Percentiles rank a stretch among this genome's conserved stretches.
Conservation (phyloP, 1,140 invertebrate genomes). For the Acromyrmex heyeri region DNA sequence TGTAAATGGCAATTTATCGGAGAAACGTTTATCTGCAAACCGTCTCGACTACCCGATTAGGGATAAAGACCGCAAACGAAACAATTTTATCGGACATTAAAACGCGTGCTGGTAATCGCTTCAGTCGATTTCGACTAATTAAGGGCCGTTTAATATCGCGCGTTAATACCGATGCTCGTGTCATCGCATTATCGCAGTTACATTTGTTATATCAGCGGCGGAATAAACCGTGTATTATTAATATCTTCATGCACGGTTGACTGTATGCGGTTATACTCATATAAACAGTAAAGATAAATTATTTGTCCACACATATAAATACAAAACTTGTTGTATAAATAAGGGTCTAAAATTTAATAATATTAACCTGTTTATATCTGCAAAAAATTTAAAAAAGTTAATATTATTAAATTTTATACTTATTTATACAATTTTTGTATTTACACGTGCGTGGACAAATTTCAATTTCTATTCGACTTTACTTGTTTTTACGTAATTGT, state of each 20-base stretch:
- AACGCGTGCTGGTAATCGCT: slow-evolving; percentile 30
- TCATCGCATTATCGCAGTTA: slow-evolving; percentile 38
- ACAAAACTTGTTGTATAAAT: not conserved
- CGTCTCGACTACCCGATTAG: slow-evolving; percentile 1
- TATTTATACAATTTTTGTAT: no score
- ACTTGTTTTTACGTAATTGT: not conserved
- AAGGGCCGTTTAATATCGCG: slow-evolving; percentile 29
- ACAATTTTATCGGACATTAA: slow-evolving; percentile 4
- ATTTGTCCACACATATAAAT: not conserved
- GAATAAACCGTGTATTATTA: slow-evolving; percentile 26
- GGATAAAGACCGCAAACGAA: slow-evolving; percentile 45
- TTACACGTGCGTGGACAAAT: no score
- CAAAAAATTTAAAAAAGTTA: not conserved
- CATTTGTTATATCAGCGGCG: slow-evolving; percentile 20
- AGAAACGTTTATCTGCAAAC: slow-evolving; percentile 57
- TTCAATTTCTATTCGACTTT: not conserved
- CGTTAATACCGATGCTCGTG: not conserved
- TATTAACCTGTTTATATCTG: not conserved
- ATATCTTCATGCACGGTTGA: slow-evolving; percentile 3
- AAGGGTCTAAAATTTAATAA: not conserved
- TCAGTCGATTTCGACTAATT: slow-evolving; percentile 41
- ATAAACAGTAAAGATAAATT: not conserved
- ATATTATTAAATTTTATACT: no score
- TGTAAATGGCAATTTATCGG: slow-evolving; percentile 50
- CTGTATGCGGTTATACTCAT: not conserved